Base-by-base conservation (phyloP, 2,888 invertebrate genomes). In the Teleogryllus oceanicus region DNA sequence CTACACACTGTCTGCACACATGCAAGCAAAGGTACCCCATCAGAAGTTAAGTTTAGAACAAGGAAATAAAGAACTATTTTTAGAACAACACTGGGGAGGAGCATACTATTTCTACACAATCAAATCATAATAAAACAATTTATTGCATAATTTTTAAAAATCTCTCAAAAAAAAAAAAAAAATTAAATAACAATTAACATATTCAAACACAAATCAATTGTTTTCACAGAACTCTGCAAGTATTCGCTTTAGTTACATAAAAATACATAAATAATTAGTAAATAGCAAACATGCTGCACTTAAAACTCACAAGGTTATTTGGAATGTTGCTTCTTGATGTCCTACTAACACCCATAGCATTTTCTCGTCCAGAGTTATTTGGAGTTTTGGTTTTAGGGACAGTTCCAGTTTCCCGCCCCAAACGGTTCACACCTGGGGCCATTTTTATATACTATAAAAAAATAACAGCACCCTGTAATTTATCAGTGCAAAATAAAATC, bases 321-420 rank as follows among this genome's bases (percentile, higher is more conserved):
- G 81, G 79, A 50, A 81, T 75, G n/a, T 77, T 74, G 21, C 79
- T 81, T 24, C 78, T 75, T 18, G 76, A 51, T 24, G 77, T 77
- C 50, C 80, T 76, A 37, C 81, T 49, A 16, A 20, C 49, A 50
- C 74, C 51, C 24, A 75, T 74, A 16, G 62, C 75, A 75, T 79
- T 62, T 10, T 78, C 81, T 49, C 79, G 82, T 49, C 82, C 81
- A 49, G 84, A 84, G 86, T 90, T 90, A 85, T 90, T 90, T 83
- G 90, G 88, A 80, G 89, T 88, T 87, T 90, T 91, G 79, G 90
- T 89, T 88, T 92, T 92, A 83, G 92, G 92, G 84, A 92, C 92
- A 75, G 92, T 92, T 84, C 92, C 92, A 84, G 92, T 92, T 21
- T 79, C 74, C 20, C 81, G 79, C 11, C 79, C 81, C 37, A 62